Evolutionary conservation across 1,140 invertebrate species (phyloP).

Genomic region (Pseudachorutes palmiensis): DNA sequence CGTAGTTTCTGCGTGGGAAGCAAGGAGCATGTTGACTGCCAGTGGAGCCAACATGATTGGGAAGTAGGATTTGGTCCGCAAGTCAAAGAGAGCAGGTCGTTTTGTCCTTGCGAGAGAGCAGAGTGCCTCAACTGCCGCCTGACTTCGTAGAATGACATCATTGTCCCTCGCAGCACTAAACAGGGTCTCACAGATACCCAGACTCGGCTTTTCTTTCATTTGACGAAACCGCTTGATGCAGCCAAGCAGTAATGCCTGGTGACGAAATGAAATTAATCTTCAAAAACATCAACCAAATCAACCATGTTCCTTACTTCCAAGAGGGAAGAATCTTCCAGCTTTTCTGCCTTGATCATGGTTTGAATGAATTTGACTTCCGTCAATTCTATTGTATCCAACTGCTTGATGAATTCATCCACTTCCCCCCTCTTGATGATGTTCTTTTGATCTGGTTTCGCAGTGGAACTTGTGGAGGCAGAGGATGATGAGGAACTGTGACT

Average conservation of each 20-base stretch:
- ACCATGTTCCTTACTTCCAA: slow-evolving; percentile 24
- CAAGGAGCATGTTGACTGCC: not conserved
- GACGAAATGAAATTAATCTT: not conserved
- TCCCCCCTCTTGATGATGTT: not conserved
- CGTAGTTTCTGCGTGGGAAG: not conserved
- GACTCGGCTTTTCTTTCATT: slow-evolving; percentile 26
- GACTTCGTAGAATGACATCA: slow-evolving; percentile 17
- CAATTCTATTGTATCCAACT: slow-evolving; percentile 18
- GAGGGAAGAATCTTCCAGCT: slow-evolving; percentile 2
- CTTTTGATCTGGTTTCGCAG: not conserved
- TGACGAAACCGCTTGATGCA: slow-evolving; percentile 22
- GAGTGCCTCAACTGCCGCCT: slow-evolving; percentile 12
- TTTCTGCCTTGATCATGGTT: slow-evolving; percentile 18
- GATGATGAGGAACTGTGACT: slow-evolving; percentile 1
- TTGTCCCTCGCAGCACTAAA: slow-evolving; percentile 15
- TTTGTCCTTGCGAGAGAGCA: slow-evolving; percentile 11
- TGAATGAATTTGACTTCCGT: slow-evolving; percentile 15
- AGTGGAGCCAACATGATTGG: slow-evolving; percentile 1
- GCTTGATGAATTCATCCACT: slow-evolving; percentile 4
- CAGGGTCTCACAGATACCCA: slow-evolving; percentile 18
- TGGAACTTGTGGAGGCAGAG: not conserved
- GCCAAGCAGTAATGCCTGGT: slow-evolving; percentile 20
- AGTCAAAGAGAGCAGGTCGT: slow-evolving; percentile 7
- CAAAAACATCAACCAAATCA: no score
- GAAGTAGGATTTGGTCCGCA: slow-evolving; percentile 21